phyloP scores from a whole-genome alignment of 2,113 vertebrate genomes.

The Bagarius yarrelli region DNA sequence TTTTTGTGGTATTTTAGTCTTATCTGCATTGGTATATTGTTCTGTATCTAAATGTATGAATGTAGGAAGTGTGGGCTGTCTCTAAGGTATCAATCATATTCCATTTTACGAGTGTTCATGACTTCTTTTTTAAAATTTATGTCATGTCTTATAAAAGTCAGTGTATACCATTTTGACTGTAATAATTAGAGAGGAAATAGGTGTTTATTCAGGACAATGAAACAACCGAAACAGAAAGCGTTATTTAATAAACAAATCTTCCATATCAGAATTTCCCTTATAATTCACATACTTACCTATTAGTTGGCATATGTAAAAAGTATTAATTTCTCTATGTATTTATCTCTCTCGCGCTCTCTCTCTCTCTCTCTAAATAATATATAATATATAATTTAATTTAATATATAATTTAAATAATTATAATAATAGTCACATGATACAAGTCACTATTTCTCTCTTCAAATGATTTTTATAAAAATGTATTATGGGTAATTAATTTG shows the following conservation, averaged over 20 bases:
- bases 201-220: slow-evolving; percentile 15
- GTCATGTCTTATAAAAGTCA: too few species aligned
- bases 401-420: too few species aligned
- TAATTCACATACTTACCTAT: background rate
- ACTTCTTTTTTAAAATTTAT: background rate
- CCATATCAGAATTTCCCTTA: background rate
- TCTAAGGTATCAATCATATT: background rate
- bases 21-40: background rate
- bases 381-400: too few species aligned
- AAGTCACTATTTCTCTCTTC: too few species aligned
- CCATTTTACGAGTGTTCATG: background rate
- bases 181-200: slow-evolving; percentile 11
- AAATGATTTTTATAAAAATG: too few species aligned
- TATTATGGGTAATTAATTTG: too few species aligned
- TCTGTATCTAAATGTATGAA: background rate
- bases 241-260: slow-evolving; percentile 29
- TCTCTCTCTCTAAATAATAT: too few species aligned
- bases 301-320: too few species aligned
- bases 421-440: too few species aligned
- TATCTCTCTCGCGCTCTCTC: too few species aligned
- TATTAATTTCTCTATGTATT: too few species aligned
- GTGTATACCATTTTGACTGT: too few species aligned
- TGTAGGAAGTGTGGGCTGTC: background rate
- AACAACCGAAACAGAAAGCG: slow-evolving; percentile 6
- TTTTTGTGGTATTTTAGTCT: background rate